Evolutionary conservation across 2,113 vertebrate genomes (phyloP), one percentile per base, ranked within the genome.

Genomic region (Amphiprion ocellaris): DNA sequence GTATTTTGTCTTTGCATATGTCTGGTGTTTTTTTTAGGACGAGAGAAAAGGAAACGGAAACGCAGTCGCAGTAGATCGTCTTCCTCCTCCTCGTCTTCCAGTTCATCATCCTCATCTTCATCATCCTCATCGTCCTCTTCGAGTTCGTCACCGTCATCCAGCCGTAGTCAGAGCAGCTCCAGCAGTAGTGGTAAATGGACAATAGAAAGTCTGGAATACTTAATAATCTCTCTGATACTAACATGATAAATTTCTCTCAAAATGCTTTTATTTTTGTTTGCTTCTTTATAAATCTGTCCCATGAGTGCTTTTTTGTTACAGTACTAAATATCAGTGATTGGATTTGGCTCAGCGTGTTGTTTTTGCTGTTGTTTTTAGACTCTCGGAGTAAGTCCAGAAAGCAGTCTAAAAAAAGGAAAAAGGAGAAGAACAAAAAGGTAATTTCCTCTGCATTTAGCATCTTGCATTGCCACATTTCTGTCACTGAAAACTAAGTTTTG

Each of bases 341-440:
- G 21, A 16, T 70, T 46, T 23, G 11, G 54, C 23, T 70, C 0
- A 16, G 2, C 72, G 8, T 65, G 6, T 53, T 41, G 23, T 62
- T 69, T 69, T 46, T 81, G 21, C 79, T 77, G 14, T 14, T 71
- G 15, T 66, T 33, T 86, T 19, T 19, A 96, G 95, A 95, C 74
- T 94, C 95, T 15, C 90, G 69, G 33, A 91, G 88, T 74, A 96
- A 96, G 83, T 94, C 93, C 87, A 96, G 96, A 89, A 95, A 93
- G 55, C 79, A 88, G 70, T 93, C 94, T 26, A 97, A 97, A 90
- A 97, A 97, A 92, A 92, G 86, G 54, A 96, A 95, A 92, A 97
- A 96, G 78, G 96, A 97, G 79, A 97, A 97, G 80, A 93, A 92
- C 74, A 97, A 96, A 94, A 98, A 97, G 92, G 97, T 98, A 89